A percentile compares a stretch with the other conserved stretches of the same genome.
These are phyloP conservation scores for Iphiclides podalirius DNA, from an alignment of 2,888 invertebrate genomes.

Conservation along the genomic window DNA sequence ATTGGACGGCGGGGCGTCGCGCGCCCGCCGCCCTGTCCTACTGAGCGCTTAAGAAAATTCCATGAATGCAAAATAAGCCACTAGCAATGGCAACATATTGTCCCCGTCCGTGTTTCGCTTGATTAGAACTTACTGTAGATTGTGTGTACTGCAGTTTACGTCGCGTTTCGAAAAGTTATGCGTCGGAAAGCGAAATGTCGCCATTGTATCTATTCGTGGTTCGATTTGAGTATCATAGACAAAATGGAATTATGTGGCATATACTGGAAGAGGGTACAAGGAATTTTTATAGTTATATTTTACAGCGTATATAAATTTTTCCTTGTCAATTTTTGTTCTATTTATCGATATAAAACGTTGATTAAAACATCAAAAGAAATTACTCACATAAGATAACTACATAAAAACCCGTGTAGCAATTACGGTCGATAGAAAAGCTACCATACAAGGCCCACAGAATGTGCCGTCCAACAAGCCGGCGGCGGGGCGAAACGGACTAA, in stretches of 20 bases:
- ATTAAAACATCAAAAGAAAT: too few relatives aligned
- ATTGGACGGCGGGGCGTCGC: constrained; percentile 61
- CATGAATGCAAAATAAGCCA: constrained; percentile 75
- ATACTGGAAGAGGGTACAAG: background rate
- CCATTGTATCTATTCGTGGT: constrained; percentile 6
- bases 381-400: constrained; percentile 20
- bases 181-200: constrained; percentile 15
- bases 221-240: background rate
- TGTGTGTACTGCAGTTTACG: constrained; percentile 37
- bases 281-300: background rate
- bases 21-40: constrained; percentile 49
- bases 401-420: constrained; percentile 64
- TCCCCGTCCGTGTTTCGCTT: constrained; percentile 56
- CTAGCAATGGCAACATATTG: constrained; percentile 58
- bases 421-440: constrained; percentile 49
- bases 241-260: background rate
- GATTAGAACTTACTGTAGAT: constrained; percentile 56
- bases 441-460: constrained; percentile 44
- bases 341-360: too few relatives aligned
- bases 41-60: constrained; percentile 72
- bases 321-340: too few relatives aligned
- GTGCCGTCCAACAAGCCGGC: constrained; percentile 46
- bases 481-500: constrained; percentile 68
- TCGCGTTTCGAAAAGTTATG: constrained; percentile 15
- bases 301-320: background rate